Evolutionary conservation across 2,888 invertebrate species (phyloP).

Genomic region (Drosophila quinaria): DNA sequence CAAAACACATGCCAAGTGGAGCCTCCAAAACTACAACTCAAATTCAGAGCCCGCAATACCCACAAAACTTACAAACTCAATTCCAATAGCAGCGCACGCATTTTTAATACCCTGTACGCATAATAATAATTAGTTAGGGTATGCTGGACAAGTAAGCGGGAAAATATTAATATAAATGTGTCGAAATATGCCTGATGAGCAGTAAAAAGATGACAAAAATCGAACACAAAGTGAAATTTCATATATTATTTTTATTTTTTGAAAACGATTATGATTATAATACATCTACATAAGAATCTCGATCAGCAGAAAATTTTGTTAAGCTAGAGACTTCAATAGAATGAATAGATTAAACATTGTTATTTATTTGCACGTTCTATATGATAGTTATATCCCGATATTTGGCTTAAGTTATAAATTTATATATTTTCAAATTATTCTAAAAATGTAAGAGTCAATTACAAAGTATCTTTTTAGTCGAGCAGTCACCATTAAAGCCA

Average conservation of each 20-base stretch:
- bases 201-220: too few relatives aligned
- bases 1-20: background rate
- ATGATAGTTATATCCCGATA: background rate
- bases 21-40: constrained; percentile 24
- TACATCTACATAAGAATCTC: too few relatives aligned
- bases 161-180: too few relatives aligned
- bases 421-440: too few relatives aligned
- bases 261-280: too few relatives aligned
- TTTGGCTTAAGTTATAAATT: background rate
- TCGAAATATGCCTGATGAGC: too few relatives aligned
- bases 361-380: background rate
- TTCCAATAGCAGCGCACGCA: constrained; percentile 25
- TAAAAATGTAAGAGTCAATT: background rate
- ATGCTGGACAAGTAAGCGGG: background rate
- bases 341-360: background rate
- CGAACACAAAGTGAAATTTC: too few relatives aligned
- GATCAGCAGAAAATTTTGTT: too few relatives aligned
- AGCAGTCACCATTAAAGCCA: background rate
- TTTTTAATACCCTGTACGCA: constrained; percentile 12
- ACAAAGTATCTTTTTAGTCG: background rate
- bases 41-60: constrained; percentile 14
- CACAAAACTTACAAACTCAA: constrained; percentile 27
- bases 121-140: background rate
- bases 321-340: too few relatives aligned
- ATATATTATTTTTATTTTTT: too few relatives aligned